Conservation (phyloP, 2,888 invertebrate species). For the Platycnemis pennipes region DNA sequence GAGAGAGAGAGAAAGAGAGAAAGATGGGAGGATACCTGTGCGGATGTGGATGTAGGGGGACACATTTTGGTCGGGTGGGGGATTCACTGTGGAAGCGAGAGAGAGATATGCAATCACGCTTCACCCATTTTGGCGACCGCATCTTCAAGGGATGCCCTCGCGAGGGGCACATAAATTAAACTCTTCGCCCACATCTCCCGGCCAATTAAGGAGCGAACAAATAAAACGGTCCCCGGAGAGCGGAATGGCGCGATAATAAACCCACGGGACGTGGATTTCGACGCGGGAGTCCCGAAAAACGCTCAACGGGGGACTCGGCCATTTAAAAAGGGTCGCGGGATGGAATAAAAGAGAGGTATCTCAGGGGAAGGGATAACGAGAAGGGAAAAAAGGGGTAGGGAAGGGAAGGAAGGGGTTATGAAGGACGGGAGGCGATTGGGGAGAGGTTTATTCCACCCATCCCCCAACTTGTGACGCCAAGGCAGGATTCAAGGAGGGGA, state of each 20-base stretch:
- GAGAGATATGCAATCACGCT: too few species aligned
- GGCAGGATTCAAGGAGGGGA: neutral
- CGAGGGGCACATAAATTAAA: neutral
- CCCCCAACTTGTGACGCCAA: neutral
- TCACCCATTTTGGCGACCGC: too few species aligned
- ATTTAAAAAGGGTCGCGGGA: constrained; percentile 12
- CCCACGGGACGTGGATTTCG: neutral
- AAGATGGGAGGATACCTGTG: neutral
- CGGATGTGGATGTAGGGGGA: too few species aligned
- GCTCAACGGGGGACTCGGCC: neutral
- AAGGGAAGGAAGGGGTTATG: neutral
- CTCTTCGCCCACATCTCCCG: neutral
- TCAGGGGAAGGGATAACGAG: neutral
- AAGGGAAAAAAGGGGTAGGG: neutral
- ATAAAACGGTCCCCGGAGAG: neutral
- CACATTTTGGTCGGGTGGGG: too few species aligned
- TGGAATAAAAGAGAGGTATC: neutral
- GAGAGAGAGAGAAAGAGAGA: neutral
- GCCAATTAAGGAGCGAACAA: neutral
- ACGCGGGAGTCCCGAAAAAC: neutral
- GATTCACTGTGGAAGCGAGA: neutral
- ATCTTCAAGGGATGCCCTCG: neutral
- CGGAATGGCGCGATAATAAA: neutral
- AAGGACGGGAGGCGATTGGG: neutral
- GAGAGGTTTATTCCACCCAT: neutral